Conservation (phyloP, 64 coral and sea anemone species). For the Porites australiensis region DNA sequence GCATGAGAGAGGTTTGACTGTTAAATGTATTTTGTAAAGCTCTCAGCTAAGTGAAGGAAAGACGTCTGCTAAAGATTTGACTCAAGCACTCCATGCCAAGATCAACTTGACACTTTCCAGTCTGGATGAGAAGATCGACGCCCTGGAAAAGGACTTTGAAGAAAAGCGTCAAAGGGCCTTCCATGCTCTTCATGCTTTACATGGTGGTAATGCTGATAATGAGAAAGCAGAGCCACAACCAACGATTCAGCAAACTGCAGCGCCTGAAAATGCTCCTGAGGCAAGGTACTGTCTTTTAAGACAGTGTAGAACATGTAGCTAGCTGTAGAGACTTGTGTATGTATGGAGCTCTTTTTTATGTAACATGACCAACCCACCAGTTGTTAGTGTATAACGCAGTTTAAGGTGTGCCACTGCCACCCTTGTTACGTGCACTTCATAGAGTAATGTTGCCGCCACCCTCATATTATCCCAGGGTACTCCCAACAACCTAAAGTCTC, state of each 20-base stretch:
- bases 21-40: not conserved
- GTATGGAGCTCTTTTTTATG: not conserved
- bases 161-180: not conserved
- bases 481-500: too few species aligned
- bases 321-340: not conserved
- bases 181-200: not conserved
- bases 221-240: not conserved
- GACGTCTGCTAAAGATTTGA: not conserved
- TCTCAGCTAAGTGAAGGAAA: not conserved
- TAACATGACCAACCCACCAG: too few species aligned
- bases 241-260: not conserved
- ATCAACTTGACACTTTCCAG: conserved; percentile 1
- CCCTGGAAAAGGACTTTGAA: not conserved
- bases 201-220: not conserved
- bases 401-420: too few species aligned
- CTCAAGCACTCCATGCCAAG: not conserved
- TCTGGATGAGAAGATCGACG: not conserved
- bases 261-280: not conserved
- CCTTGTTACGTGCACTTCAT: too few species aligned
- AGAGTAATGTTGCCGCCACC: too few species aligned
- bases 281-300: not conserved
- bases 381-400: too few species aligned
- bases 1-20: too few species aligned
- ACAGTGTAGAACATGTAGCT: not conserved
- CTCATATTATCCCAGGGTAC: too few species aligned